phyloP scores from a whole-genome alignment of 2,797 vertebrate genomes.

The Oreochromis mossambicus region DNA sequence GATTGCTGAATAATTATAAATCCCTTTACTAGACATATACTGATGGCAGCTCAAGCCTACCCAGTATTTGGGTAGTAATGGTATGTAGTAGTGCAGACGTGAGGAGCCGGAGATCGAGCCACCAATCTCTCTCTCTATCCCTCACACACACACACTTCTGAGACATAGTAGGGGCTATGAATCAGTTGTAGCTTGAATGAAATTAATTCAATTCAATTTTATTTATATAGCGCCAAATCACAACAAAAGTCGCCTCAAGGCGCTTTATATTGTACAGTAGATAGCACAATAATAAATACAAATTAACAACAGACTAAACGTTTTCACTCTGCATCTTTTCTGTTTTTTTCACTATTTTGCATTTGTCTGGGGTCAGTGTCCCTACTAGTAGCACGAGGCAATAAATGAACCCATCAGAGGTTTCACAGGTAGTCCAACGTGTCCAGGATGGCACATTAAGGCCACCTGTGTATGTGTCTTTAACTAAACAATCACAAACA shows the following conservation, averaged over 20 bases:
- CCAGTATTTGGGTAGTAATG: too few species aligned
- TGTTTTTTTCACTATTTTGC: neutral
- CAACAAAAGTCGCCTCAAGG: too few species aligned
- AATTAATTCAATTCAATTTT: too few species aligned
- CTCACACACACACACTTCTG: neutral
- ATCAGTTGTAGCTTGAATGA: neutral
- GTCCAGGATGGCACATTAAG: neutral
- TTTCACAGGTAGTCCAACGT: neutral
- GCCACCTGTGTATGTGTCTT: neutral
- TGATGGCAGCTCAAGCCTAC: too few species aligned
- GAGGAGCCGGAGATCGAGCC: too few species aligned
- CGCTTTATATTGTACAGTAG: too few species aligned
- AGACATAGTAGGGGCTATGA: neutral
- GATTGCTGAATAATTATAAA: neutral
- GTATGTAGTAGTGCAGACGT: too few species aligned
- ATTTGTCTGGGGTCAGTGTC: neutral
- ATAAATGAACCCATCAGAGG: neutral
- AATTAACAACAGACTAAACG: neutral
- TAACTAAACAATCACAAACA: neutral
- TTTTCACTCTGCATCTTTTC: neutral
- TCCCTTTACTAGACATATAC: too few species aligned
- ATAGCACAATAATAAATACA: too few species aligned
- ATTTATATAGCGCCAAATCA: too few species aligned
- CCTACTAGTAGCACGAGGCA: rapidly evolving
- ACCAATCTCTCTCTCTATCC: neutral